Percentiles rank a stretch among this genome's conserved stretches.
Evolutionary conservation across 1,140 invertebrate species (phyloP).

Genomic region (Euwallacea similis): DNA sequence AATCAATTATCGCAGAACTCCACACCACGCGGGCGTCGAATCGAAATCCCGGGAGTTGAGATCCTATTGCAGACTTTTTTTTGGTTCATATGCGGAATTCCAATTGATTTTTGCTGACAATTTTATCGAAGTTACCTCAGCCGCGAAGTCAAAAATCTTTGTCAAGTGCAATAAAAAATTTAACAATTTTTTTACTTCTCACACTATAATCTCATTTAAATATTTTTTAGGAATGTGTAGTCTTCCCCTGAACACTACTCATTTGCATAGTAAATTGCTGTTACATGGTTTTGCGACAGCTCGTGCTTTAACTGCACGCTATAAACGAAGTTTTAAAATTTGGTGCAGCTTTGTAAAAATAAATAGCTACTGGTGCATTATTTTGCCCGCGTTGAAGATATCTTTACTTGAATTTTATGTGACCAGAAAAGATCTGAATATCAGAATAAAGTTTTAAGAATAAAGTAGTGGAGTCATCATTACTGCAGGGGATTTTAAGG

Average conservation of each 20-base stretch:
- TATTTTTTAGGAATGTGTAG: constrained; percentile 4
- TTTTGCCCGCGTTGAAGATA: no score
- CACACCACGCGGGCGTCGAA: no score
- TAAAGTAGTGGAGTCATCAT: no score
- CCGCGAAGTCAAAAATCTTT: background rate
- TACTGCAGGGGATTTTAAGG: no score
- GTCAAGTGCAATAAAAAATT: constrained; percentile 8
- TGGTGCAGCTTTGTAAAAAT: background rate
- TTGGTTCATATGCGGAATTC: no score
- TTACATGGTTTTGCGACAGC: background rate
- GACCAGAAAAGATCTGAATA: no score
- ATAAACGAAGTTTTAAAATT: constrained; percentile 1
- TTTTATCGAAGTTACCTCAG: background rate
- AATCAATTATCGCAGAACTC: no score
- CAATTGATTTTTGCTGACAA: background rate
- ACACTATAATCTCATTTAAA: constrained; percentile 15
- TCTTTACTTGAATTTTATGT: no score
- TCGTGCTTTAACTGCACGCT: constrained; percentile 1
- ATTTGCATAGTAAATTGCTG: background rate
- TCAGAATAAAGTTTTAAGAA: no score
- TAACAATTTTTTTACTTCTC: constrained; percentile 3
- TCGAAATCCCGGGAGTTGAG: no score
- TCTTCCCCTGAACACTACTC: constrained; percentile 10
- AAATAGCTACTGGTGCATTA: background rate
- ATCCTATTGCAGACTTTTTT: no score